These are phyloP conservation scores for Lasioglossum zephyrum DNA, from an alignment of 2,888 invertebrate genomes.

Conservation along the genomic window DNA sequence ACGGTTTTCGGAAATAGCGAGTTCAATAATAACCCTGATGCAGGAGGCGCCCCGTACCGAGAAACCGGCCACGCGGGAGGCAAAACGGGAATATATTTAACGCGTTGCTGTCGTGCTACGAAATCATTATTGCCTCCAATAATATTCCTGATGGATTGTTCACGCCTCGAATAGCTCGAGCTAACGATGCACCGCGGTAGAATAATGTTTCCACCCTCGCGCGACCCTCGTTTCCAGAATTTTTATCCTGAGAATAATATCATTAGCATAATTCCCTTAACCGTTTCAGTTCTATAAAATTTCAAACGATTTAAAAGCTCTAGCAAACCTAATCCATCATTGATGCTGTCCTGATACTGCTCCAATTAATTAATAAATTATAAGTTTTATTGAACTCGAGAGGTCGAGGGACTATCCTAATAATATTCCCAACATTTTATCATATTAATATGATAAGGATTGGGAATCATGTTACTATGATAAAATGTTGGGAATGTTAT, in stretches of 20 bases:
- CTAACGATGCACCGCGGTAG: background rate
- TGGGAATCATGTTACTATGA: too few relatives aligned
- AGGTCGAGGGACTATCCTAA: too few relatives aligned
- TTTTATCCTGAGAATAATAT: background rate
- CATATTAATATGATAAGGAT: too few relatives aligned
- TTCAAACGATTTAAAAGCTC: accelerated
- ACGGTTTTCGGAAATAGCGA: slow-evolving; percentile 69
- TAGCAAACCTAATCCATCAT: background rate
- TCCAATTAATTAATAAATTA: background rate
- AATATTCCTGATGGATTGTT: background rate
- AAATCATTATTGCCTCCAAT: slow-evolving; percentile 37
- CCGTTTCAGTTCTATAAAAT: background rate
- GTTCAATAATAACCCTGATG: slow-evolving; percentile 67
- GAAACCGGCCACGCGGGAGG: slow-evolving; percentile 71
- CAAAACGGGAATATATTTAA: slow-evolving; percentile 52
- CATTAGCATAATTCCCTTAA: too few relatives aligned
- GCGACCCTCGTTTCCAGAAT: background rate
- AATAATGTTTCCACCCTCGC: background rate
- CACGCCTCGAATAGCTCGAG: background rate
- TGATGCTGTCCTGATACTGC: background rate
- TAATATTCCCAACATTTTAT: too few relatives aligned
- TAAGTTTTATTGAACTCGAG: too few relatives aligned
- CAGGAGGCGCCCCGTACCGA: slow-evolving; percentile 72
- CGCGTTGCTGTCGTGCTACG: slow-evolving; percentile 22
- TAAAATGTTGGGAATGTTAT: too few relatives aligned